Evolutionary conservation across 2,888 invertebrate species (phyloP).

Genomic region (Psylliodes chrysocephalus): DNA sequence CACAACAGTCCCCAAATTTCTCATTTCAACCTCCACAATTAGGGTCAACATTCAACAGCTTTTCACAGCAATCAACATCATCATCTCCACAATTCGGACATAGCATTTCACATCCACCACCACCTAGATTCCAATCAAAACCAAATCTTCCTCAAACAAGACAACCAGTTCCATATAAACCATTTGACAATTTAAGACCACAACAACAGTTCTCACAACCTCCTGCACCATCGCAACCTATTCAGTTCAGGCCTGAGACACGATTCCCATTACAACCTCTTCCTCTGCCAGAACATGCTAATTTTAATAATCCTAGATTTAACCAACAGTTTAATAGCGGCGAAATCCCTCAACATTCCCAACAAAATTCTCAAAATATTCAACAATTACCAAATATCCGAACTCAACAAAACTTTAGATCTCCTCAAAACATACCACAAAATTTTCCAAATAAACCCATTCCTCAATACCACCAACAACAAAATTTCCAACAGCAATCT

Average conservation of each 20-base stretch:
- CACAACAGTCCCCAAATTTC: constrained; percentile 42
- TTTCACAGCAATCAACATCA: constrained; percentile 30
- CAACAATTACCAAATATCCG: constrained; percentile 24
- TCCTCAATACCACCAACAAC: constrained; percentile 47
- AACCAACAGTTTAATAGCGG: constrained; percentile 54
- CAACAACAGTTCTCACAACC: constrained; percentile 40
- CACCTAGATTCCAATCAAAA: constrained; percentile 53
- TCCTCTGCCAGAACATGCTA: constrained; percentile 43
- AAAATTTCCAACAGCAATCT: constrained; percentile 36
- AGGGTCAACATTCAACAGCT: constrained; percentile 37
- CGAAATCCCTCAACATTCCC: constrained; percentile 26
- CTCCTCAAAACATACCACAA: constrained; percentile 49
- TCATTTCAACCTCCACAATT: constrained; percentile 37
- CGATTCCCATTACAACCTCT: constrained; percentile 61
- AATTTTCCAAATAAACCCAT: constrained; percentile 25
- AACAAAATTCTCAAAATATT: constrained; percentile 31
- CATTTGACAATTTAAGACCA: constrained; percentile 51
- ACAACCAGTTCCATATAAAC: constrained; percentile 59
- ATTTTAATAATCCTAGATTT: constrained; percentile 44
- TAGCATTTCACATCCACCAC: constrained; percentile 44
- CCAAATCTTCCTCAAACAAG: constrained; percentile 50
- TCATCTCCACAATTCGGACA: constrained; percentile 44
- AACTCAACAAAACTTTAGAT: constrained; percentile 49
- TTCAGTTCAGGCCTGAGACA: constrained; percentile 65
- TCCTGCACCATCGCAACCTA: constrained; percentile 49